A percentile compares a stretch with the other conserved stretches of the same genome.
Conservation (phyloP, 37 sponge, comb jelly and placozoan genomes). For the Tethya wilhelma region DNA sequence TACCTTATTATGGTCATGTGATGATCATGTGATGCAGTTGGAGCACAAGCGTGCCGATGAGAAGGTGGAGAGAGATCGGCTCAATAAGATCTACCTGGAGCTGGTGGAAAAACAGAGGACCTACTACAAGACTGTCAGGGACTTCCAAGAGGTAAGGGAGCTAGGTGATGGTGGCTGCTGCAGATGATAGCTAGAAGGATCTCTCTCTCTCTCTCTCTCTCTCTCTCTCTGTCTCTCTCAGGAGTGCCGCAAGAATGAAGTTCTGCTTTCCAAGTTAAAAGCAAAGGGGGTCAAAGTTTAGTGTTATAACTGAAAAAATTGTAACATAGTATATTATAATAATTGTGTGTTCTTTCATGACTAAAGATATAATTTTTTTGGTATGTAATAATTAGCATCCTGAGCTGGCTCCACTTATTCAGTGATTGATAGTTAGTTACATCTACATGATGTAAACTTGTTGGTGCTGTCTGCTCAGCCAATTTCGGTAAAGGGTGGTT, state of each 20-base stretch:
- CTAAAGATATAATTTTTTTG: too few relatives aligned
- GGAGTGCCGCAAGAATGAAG: slow-evolving; percentile 95
- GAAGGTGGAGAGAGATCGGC: slow-evolving; percentile 73
- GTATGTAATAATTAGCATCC: too few relatives aligned
- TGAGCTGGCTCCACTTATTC: too few relatives aligned
- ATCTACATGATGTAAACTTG: too few relatives aligned
- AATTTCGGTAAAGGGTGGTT: too few relatives aligned
- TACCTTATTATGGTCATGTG: neutral
- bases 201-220: neutral
- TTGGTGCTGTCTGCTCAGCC: too few relatives aligned
- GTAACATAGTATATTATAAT: too few relatives aligned
- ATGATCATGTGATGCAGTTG: slow-evolving; percentile 39
- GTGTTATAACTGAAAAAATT: neutral
- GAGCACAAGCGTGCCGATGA: slow-evolving; percentile 68
- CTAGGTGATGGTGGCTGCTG: neutral
- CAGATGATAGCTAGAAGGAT: neutral
- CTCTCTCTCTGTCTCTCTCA: slow-evolving; percentile 7
- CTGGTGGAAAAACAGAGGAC: slow-evolving; percentile 90
- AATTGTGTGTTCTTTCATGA: too few relatives aligned
- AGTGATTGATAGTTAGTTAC: too few relatives aligned
- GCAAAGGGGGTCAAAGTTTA: slow-evolving; percentile 40
- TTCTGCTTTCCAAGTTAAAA: slow-evolving; percentile 76
- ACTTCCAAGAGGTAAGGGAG: slow-evolving; percentile 85
- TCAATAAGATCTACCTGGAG: slow-evolving; percentile 77
- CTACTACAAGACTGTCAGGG: slow-evolving; percentile 87